phyloP scores from a whole-genome alignment of 2,888 invertebrate genomes.

The Rutpela maculata region DNA sequence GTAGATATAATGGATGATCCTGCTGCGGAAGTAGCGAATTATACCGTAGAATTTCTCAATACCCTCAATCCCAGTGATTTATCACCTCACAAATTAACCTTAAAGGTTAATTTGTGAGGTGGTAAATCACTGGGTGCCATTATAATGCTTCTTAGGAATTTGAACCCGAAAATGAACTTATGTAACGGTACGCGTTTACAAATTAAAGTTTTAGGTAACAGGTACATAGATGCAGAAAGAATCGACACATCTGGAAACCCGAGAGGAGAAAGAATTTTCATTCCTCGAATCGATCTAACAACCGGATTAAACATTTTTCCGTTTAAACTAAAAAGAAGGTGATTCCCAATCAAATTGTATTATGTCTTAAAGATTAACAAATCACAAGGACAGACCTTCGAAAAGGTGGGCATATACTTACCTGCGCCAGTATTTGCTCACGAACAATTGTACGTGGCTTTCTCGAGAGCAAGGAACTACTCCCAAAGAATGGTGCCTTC shows the following conservation, averaged over 20 bases:
- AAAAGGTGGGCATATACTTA: conserved; percentile 34
- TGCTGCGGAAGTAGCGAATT: neutral
- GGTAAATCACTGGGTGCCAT: too few relatives aligned
- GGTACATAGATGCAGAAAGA: conserved; percentile 14
- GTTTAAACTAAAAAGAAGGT: conserved; percentile 29
- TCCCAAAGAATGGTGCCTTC: neutral
- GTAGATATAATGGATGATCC: conserved; percentile 1
- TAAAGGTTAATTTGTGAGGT: too few relatives aligned
- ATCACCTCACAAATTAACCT: neutral
- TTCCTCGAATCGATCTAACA: neutral
- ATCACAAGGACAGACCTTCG: conserved; percentile 52
- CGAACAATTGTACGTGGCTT: conserved; percentile 48
- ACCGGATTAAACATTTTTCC: neutral
- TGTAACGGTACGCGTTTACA: conserved; percentile 14
- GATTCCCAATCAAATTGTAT: conserved; percentile 51
- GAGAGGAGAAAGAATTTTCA: conserved; percentile 8
- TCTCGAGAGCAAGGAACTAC: conserved; percentile 37
- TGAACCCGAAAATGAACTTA: conserved; percentile 7
- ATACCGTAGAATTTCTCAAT: neutral
- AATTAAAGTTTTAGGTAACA: neutral
- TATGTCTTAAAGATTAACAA: conserved; percentile 54
- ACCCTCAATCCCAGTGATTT: neutral
- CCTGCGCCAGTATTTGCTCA: conserved; percentile 33
- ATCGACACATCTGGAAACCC: neutral
- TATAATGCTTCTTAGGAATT: conserved; percentile 21